Base-by-base conservation (phyloP, 2,888 invertebrate genomes). In the Drosophila formosana region DNA sequence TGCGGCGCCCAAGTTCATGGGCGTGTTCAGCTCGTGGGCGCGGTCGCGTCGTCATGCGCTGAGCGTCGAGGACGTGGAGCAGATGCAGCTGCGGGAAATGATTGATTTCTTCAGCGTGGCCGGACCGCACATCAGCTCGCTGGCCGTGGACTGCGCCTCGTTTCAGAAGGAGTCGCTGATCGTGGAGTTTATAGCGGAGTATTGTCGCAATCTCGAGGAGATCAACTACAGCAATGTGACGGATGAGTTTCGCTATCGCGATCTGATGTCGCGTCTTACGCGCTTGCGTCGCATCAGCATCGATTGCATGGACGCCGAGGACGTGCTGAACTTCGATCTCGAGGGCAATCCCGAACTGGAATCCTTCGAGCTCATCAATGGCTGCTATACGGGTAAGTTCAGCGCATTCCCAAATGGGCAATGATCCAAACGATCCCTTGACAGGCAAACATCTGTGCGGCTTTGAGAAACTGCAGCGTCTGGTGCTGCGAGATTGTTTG, bases 291-390 rank as follows among this genome's bases (percentile, higher is more conserved):
- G 52, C 0, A 67, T 85, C 0, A 56, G 53, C 30, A 83, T 85
- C 9, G 72, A 86, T 26, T 85, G 85, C 41, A 46, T 73, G 66
- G 88, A 85, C n/a, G 73, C 75, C 0, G 85, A 86, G 9, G 88
- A 88, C 63, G 88, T 79, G 8, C 37, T 88, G 0, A 51, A 45
- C 13, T 65, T 88, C n/a, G 66, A 88, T 23, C 26, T 86, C 45
- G 57, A 72, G 3, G 18, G 51, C 0, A 86, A 86, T 26, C 26
- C 45, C 7, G 69, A 80, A 0, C 25, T 86, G 32, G 80, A 86
- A 26, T 65, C 69, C 4, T 86, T 86, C 34, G 82, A 80, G 28
- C 51, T 88, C 2, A 45, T 80, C 8, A 86, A 78, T 55, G 85
- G 85, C 2, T 86, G 85, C 23, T 86, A 86, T 62, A 76, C 88